phyloP scores from a whole-genome alignment of 1,140 invertebrate species.

The Dinoponera quadriceps region DNA sequence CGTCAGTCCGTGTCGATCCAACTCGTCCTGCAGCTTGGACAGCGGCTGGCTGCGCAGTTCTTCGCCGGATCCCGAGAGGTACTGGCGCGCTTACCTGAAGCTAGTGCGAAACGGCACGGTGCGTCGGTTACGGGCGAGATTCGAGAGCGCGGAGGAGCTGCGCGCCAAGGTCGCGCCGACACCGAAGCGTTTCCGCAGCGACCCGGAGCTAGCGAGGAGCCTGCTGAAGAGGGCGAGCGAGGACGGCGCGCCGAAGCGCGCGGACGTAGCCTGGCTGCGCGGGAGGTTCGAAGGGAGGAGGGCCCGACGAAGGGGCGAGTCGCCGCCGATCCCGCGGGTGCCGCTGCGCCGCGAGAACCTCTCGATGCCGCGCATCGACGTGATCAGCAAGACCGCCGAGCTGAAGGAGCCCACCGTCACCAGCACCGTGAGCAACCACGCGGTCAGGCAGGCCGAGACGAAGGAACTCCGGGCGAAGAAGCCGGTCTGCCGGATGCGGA shows the following conservation, averaged over 20 bases:
- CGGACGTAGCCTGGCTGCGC: conserved; percentile 88
- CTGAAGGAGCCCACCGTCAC: conserved; percentile 86
- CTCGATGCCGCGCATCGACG: conserved; percentile 94
- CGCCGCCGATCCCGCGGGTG: conserved; percentile 88
- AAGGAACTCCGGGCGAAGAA: conserved; percentile 83
- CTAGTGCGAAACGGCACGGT: conserved; percentile 92
- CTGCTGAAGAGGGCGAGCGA: conserved; percentile 84
- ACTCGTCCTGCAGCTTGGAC: conserved; percentile 87
- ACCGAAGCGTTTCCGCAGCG: conserved; percentile 89
- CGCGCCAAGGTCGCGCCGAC: conserved; percentile 74
- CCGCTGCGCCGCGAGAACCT: conserved; percentile 89
- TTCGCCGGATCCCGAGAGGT: conserved; percentile 90
- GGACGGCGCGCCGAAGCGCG: conserved; percentile 83
- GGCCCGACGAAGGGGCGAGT: conserved; percentile 85
- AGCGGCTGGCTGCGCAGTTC: conserved; percentile 87
- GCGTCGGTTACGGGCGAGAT: conserved; percentile 89
- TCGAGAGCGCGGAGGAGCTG: conserved; percentile 89
- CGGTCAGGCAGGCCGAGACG: conserved; percentile 77
- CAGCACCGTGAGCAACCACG: conserved; percentile 76
- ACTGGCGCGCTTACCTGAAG: conserved; percentile 89
- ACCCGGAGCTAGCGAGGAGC: conserved; percentile 90
- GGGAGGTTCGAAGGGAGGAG: conserved; percentile 87
- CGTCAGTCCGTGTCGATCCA: conserved; percentile 82
- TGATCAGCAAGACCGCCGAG: conserved; percentile 93
- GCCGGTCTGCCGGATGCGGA: conserved; percentile 88